A percentile compares a stretch with the other conserved stretches of the same genome.
phyloP scores from a whole-genome alignment of 2,888 invertebrate genomes.

The Morpho achilles region DNA sequence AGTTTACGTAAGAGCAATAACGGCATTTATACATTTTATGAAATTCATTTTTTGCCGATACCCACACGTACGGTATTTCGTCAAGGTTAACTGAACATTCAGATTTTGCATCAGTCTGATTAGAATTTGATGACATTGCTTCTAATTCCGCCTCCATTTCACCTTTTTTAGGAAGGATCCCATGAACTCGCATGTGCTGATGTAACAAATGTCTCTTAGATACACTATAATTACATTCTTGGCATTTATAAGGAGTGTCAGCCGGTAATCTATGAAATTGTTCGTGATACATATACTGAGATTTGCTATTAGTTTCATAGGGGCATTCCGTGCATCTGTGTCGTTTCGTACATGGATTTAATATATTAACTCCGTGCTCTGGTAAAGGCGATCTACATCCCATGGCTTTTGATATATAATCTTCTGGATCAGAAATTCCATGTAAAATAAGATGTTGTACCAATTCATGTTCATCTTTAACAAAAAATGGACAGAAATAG shows the following conservation, averaged over 20 bases:
- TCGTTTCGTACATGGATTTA: constrained; percentile 75
- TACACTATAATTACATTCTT: constrained; percentile 89
- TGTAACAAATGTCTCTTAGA: constrained; percentile 89
- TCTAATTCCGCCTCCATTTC: constrained; percentile 66
- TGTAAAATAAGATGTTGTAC: constrained; percentile 84
- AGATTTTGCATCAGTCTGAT: constrained; percentile 39
- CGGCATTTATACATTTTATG: constrained; percentile 92
- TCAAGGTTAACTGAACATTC: constrained; percentile 58
- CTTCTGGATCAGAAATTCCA: constrained; percentile 79
- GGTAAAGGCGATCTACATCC: constrained; percentile 54
- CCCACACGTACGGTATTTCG: constrained; percentile 87
- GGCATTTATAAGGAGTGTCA: constrained; percentile 88
- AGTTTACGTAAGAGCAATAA: constrained; percentile 90
- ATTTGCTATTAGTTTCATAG: constrained; percentile 91
- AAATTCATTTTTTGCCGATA: constrained; percentile 84
- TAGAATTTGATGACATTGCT: constrained; percentile 38
- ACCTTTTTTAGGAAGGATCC: constrained; percentile 69
- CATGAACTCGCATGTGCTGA: constrained; percentile 89
- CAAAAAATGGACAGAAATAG: constrained; percentile 89
- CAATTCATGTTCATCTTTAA: constrained; percentile 83
- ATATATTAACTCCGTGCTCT: constrained; percentile 36
- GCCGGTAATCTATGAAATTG: constrained; percentile 87
- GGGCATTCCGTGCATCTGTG: constrained; percentile 90
- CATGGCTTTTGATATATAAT: constrained; percentile 68
- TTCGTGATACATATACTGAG: constrained; percentile 91